Percentiles rank a stretch among this genome's conserved stretches.
phyloP scores from a whole-genome alignment of 2,797 vertebrate genomes.

The Tiaroga cobitis region DNA sequence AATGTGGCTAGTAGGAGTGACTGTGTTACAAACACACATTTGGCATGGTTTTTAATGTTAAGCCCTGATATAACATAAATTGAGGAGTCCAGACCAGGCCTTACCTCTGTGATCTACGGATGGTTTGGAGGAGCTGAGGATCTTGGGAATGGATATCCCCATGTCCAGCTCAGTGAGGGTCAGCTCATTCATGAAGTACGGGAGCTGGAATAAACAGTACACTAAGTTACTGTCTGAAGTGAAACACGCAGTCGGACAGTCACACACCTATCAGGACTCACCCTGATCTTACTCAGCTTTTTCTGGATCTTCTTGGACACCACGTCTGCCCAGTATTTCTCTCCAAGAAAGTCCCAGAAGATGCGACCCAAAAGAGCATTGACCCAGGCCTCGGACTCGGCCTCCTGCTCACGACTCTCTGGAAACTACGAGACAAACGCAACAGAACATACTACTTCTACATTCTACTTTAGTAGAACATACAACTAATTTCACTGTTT shows the following conservation, averaged over 20 bases:
- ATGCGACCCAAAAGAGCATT: constrained; percentile 94
- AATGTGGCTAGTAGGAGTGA: no score
- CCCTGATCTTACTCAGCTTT: constrained; percentile 99
- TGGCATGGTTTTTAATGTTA: no score
- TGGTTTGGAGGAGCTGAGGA: constrained; percentile 91
- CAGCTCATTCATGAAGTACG: constrained; percentile 98
- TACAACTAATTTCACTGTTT: neutral
- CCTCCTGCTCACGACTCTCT: constrained; percentile 72
- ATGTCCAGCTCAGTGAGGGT: constrained; percentile 98
- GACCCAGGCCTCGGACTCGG: constrained; percentile 91
- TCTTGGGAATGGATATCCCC: constrained; percentile 95
- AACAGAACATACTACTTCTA: neutral
- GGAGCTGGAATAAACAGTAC: constrained; percentile 80
- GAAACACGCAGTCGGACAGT: neutral
- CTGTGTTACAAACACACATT: no score
- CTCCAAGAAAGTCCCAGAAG: constrained; percentile 98
- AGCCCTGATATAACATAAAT: no score
- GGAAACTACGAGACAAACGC: constrained; percentile 75
- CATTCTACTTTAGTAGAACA: no score
- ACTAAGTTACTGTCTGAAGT: neutral
- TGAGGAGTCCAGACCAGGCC: neutral
- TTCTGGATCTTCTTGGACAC: constrained; percentile 99
- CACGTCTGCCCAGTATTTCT: constrained; percentile 94
- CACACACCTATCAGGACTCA: constrained; percentile 63
- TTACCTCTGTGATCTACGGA: constrained; percentile 95